Conservation (phyloP, 2,797 vertebrate species). For the Notolepis coatsorum region DNA sequence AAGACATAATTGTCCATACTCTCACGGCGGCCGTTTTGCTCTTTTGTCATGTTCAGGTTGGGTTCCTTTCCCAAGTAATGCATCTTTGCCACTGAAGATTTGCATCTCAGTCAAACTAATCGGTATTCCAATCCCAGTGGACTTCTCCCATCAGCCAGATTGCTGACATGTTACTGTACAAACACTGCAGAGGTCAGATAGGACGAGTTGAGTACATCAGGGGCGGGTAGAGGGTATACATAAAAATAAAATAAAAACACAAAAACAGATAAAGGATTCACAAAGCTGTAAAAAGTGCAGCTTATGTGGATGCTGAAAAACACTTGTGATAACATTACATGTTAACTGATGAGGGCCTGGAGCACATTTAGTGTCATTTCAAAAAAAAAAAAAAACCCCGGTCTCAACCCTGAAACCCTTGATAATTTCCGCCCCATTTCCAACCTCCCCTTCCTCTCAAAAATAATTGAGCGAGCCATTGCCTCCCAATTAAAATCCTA, state of each 20-base stretch:
- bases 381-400: too few relatives aligned
- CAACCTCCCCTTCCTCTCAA: too few relatives aligned
- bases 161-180: neutral
- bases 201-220: neutral
- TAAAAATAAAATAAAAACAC: too few relatives aligned
- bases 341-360: too few relatives aligned
- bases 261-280: constrained; percentile 5
- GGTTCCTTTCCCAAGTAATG: neutral
- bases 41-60: neutral
- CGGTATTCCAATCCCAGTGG: constrained; percentile 1
- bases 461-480: too few relatives aligned
- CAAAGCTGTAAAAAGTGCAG: constrained; percentile 9
- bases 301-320: constrained; percentile 13
- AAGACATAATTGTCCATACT: neutral
- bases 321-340: constrained; percentile 10
- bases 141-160: constrained; percentile 7
- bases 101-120: constrained; percentile 2
- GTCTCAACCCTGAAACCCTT: too few relatives aligned
- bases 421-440: too few relatives aligned
- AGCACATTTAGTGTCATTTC: too few relatives aligned
- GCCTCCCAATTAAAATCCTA: too few relatives aligned
- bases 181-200: neutral
- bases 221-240: neutral
- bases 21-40: too few relatives aligned
- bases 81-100: neutral